Base-by-base conservation (phyloP, 2,797 vertebrate genomes). In the Sebastes wilsoni region DNA sequence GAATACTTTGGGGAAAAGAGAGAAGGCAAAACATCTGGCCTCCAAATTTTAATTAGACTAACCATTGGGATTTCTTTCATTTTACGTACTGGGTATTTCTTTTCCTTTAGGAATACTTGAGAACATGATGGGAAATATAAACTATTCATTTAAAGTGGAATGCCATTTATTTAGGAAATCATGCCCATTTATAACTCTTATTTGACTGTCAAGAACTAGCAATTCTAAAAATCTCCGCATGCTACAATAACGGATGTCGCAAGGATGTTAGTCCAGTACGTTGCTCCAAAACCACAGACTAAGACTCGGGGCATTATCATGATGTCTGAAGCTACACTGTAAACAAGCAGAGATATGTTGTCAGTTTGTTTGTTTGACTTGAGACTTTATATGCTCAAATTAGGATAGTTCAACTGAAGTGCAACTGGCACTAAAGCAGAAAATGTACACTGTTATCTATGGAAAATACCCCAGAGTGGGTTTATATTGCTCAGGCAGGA, bases 21-120 rank as follows among this genome's bases (percentile, higher is more conserved):
- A 91, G 83, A 91, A 94, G 88, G 93, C 93, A 94, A 94, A 95
- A 95, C 95, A 96, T 95, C 94, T 96, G 94, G 95, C 92, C 94
- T 94, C 88, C 79, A 90, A 90, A 90, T 96, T 96, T 95, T 95
- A 95, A 96, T 96, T 95, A 95, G 87, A 91, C 76, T 89, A 89
- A 93, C 93, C 90, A 86, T 68, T 88, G 93, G 93, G 94, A 94
- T 91, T 94, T 93, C 89, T 94, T 94, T 89, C 90, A 86, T 88
- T 92, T 94, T 85, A 89, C 73, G 72, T 77, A 85, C 81, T 79
- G 25, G 83, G 81, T 86, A 84, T 84, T 89, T 85, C 77, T 72
- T 74, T 72, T 91, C 90, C 88, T 88, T 13, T 28, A 76, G 90
- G 93, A 93, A 85, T 88, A 87, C 78, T 92, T 85, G 81, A 93